Evolutionary conservation across 2,113 vertebrate genomes (phyloP), one percentile per base, ranked within the genome.

Genomic region (Apodemus speciosus): DNA sequence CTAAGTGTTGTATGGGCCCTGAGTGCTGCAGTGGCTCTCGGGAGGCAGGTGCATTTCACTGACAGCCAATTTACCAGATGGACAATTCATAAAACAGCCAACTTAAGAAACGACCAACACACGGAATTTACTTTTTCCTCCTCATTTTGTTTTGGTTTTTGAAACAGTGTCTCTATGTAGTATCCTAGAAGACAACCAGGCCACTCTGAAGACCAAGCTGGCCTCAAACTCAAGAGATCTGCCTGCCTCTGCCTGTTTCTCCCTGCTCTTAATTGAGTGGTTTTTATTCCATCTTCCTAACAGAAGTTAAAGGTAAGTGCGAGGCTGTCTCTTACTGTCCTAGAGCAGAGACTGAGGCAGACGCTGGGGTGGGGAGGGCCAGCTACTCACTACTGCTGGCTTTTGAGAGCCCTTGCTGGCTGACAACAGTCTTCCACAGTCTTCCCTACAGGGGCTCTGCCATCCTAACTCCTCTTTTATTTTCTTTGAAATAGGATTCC

Each of bases 261-360:
- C 58, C 23, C 35, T 18, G 9, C 30, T 62, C 91, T 89, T 89
- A 91, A 69, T 0, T 85, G 46, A 85, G 23, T 35, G 73, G 73
- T 62, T 89, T 95, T 89, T 79, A 91, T 71, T 86, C 69, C 49
- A n/a, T 66, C 72, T 81, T 95, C 49, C 3, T 53, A 93, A 64
- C 0, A 90, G 72, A 46, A 72, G 35, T 43, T 85, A 49, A 56
- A 86, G n/a, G 89, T 56, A 62, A 58, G 30, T n/a, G 4, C 6
- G 11, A 27, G 71, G 85, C 66, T 9, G 0, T 25, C 30, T 51
- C 56, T 46, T 58, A 15, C 35, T 69, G 83, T 38, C 60, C 25
- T 0, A 14, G 46, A 76, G 64, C 85, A 58, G 27, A 51, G 10
- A 56, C 2, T n/a, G 85, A 58, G 18, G 43, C 64, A 30, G 21